Percentiles rank a stretch among this genome's conserved stretches.
phyloP scores from a whole-genome alignment of 2,888 invertebrate species.

The Hedychridium roseum region DNA sequence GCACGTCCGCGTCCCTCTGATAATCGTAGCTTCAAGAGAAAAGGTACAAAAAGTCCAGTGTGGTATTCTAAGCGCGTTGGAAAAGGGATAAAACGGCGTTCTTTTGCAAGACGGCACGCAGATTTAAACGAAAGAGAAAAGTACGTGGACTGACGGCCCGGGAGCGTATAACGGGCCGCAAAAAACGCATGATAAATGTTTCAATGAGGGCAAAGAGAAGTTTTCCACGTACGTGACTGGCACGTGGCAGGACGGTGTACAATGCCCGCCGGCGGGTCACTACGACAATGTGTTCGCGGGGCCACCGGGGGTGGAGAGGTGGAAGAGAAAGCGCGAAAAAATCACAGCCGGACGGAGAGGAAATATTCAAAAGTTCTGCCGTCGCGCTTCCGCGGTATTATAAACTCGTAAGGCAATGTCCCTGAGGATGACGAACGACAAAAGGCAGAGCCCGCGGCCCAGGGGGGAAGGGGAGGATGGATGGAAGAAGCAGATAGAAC shows the following conservation, averaged over 20 bases:
- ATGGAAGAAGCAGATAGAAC: slow-evolving; percentile 17
- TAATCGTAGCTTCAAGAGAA: too few species aligned
- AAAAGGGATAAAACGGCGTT: not conserved
- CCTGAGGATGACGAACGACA: slow-evolving; percentile 22
- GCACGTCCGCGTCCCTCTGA: too few species aligned
- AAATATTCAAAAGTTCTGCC: slow-evolving; percentile 3
- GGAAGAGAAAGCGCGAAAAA: slow-evolving; percentile 7
- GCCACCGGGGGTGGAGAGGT: slow-evolving; percentile 1
- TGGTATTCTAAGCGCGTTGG: not conserved
- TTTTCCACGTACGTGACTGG: slow-evolving; percentile 22
- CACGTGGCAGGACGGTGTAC: slow-evolving; percentile 12
- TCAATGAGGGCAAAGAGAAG: slow-evolving; percentile 23
- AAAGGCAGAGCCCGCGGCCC: too few species aligned
- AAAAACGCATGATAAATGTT: slow-evolving; percentile 27
- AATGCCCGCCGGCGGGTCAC: slow-evolving; percentile 10
- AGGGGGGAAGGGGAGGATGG: slow-evolving; percentile 1
- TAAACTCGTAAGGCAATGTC: slow-evolving; percentile 20
- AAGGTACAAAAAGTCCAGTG: too few species aligned
- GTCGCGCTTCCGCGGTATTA: not conserved
- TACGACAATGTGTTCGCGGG: too few species aligned
- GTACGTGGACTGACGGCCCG: slow-evolving; percentile 9
- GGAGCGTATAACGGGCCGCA: slow-evolving; percentile 9
- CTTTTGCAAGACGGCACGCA: not conserved
- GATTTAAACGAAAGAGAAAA: slow-evolving; percentile 1
- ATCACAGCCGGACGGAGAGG: slow-evolving; percentile 8